phyloP scores from a whole-genome alignment of 2,888 invertebrate genomes.

The Monopis laevigella region DNA sequence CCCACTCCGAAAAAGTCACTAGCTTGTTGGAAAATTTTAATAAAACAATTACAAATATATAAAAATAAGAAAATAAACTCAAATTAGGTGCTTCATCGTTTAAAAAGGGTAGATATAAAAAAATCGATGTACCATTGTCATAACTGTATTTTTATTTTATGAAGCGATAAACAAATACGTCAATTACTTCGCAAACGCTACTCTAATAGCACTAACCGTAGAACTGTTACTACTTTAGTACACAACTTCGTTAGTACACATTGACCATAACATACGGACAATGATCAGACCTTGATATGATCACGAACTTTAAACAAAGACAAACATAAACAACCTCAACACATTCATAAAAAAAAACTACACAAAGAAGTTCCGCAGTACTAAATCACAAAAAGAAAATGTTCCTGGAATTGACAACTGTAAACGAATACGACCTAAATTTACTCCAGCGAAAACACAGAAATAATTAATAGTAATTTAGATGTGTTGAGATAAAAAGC shows the following conservation, averaged over 20 bases:
- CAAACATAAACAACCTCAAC: not conserved
- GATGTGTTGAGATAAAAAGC: not conserved
- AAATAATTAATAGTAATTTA: not conserved
- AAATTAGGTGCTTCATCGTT: too few relatives aligned
- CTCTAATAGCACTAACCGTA: too few relatives aligned
- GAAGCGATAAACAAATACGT: too few relatives aligned
- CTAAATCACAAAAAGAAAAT: not conserved
- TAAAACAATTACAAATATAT: too few relatives aligned
- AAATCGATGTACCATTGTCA: too few relatives aligned
- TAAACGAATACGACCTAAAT: not conserved
- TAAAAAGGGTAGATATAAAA: too few relatives aligned
- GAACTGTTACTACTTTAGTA: too few relatives aligned
- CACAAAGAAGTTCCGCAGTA: slow-evolving; percentile 1
- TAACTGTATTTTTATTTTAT: too few relatives aligned
- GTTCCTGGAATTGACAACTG: not conserved
- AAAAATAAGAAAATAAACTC: too few relatives aligned
- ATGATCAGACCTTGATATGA: slow-evolving; percentile 8
- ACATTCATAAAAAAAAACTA: not conserved
- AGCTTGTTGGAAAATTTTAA: too few relatives aligned
- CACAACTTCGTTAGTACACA: slow-evolving; percentile 5
- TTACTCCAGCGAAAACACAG: not conserved
- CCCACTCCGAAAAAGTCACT: too few relatives aligned
- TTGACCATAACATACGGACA: slow-evolving; percentile 8
- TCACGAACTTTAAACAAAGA: slow-evolving; percentile 6
- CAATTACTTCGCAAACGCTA: too few relatives aligned